Conservation (phyloP, 1,140 invertebrate genomes). For the Drosophila bocqueti region DNA sequence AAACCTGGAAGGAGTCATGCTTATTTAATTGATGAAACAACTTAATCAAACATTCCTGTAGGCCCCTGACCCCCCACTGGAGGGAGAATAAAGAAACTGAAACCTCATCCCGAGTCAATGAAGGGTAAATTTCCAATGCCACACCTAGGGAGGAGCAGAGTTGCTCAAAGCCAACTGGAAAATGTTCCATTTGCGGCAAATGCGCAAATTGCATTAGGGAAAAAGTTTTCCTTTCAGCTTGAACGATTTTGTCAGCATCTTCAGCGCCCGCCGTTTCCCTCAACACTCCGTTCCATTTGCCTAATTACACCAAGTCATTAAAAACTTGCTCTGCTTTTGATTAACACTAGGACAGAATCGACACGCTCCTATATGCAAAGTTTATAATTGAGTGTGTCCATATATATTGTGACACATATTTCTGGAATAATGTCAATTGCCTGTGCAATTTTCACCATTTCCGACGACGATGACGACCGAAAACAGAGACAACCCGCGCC, state of each 20-base stretch:
- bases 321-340: conserved; percentile 70
- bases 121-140: conserved; percentile 43
- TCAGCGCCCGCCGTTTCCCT: conserved; percentile 1
- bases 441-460: conserved; percentile 60
- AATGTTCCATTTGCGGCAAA: conserved; percentile 80
- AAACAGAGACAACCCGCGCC: conserved; percentile 43
- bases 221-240: conserved; percentile 79
- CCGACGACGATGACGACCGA: conserved; percentile 42
- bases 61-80: conserved; percentile 13
- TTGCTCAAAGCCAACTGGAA: conserved; percentile 55
- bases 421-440: conserved; percentile 76
- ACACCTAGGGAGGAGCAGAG: conserved; percentile 47
- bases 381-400: conserved; percentile 14
- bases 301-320: conserved; percentile 79
- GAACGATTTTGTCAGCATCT: conserved; percentile 57
- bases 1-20: background rate
- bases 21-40: conserved; percentile 50
- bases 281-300: conserved; percentile 57
- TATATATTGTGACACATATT: conserved; percentile 40
- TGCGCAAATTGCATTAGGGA: conserved; percentile 79
- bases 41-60: conserved; percentile 38
- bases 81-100: conserved; percentile 31
- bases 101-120: conserved; percentile 58
- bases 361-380: conserved; percentile 16
- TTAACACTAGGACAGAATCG: conserved; percentile 56